phyloP scores from a whole-genome alignment of 2,797 vertebrate species.

The Parauchenoglanis punctatus region DNA sequence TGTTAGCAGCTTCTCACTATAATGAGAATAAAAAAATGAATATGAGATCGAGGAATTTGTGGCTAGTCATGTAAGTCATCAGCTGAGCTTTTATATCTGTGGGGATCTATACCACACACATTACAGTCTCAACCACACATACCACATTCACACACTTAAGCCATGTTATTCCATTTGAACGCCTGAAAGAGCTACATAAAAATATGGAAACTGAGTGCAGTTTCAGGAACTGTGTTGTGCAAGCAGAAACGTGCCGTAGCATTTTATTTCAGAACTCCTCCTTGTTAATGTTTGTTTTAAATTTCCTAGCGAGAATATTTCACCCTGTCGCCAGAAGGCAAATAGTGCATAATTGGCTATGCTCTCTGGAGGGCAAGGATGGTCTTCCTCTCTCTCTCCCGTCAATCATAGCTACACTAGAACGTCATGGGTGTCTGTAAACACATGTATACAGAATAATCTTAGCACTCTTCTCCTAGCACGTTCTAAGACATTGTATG shows the following conservation, averaged over 20 bases:
- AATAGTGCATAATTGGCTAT: slow-evolving; percentile 22
- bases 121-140: slow-evolving; percentile 15
- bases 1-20: slow-evolving; percentile 55
- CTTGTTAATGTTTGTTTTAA: slow-evolving; percentile 13
- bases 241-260: slow-evolving; percentile 5
- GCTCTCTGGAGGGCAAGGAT: background rate
- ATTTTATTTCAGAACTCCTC: slow-evolving; percentile 15
- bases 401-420: slow-evolving; percentile 6
- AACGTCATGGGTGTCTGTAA: slow-evolving; percentile 26
- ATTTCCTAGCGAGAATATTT: slow-evolving; percentile 7
- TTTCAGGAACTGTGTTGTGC: slow-evolving; percentile 1
- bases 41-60: slow-evolving; percentile 39
- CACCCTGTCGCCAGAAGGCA: slow-evolving; percentile 22
- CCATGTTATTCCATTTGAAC: background rate
- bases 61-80: slow-evolving; percentile 26
- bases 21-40: slow-evolving; percentile 51
- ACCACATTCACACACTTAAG: slow-evolving; percentile 29
- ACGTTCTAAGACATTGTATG: background rate
- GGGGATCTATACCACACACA: slow-evolving; percentile 26
- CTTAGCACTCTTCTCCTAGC: slow-evolving; percentile 11
- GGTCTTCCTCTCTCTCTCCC: background rate
- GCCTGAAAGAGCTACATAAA: background rate
- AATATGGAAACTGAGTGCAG: background rate
- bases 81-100: slow-evolving; percentile 31
- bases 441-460: slow-evolving; percentile 23